Evolutionary conservation across 2,113 vertebrate species (phyloP), one percentile per base, ranked within the genome.

Genomic region (Chloropsis hardwickii): DNA sequence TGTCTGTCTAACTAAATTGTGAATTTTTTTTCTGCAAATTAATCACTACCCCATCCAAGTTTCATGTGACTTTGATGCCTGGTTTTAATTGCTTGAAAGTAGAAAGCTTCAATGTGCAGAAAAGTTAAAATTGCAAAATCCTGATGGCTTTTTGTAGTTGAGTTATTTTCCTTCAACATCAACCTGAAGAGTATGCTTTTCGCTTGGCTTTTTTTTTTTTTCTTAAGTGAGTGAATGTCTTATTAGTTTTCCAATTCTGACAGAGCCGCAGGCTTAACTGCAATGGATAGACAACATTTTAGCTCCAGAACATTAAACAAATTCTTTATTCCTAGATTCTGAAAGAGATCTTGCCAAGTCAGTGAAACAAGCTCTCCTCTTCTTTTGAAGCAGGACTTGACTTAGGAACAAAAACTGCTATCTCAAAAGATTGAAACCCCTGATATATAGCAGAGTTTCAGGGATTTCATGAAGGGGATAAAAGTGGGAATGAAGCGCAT

Each of bases 81-180:
- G 31, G 6, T 66, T 88, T 97, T 98, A 96, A 98, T 97, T 97
- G 92, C 93, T 73, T 97, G 93, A 66, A 94, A 95, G 74, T 78
- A 70, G 94, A 92, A 95, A 97, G 89, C 91, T 92, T 89, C 95
- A 94, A 60, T 91, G 94, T 96, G 92, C 96, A 96, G 95, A 95
- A 94, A 98, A 97, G 97, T 97, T 95, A 97, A 85, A 97, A 94
- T 57, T 95, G 90, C 83, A 73, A 90, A 95, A 86, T 89, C 85
- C 62, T 50, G 42, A 84, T 86, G 53, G 23, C 35, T 92, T 83
- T 95, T 85, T 90, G 51, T 44, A 87, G 50, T 66, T 61, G 24
- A 89, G 54, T 92, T 96, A 37, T 94, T 91, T 94, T 58, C 61
- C 61, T 90, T 44, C 9, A 10, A 77, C 79, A 73, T 86, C 62